Conservation (phyloP, 1,140 invertebrate genomes). For the Holcopasites calliopsidis region DNA sequence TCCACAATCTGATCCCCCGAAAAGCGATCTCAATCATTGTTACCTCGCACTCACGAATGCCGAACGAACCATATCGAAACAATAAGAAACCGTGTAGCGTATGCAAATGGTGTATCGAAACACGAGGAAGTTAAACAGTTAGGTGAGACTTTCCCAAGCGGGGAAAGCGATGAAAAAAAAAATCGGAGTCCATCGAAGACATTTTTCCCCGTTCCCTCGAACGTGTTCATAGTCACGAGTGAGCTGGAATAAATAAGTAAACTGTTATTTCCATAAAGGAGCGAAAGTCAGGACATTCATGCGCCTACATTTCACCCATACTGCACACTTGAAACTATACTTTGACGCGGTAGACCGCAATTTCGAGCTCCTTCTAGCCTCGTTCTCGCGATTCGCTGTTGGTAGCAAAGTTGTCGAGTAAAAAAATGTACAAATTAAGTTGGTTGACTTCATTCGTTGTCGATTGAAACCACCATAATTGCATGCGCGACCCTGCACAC, state of each 20-base stretch:
- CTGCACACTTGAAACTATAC: too few species aligned
- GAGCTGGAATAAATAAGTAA: conserved; percentile 68
- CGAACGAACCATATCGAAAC: not conserved
- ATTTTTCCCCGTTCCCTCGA: conserved; percentile 55
- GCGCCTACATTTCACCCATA: conserved; percentile 26
- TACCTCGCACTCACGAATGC: too few species aligned
- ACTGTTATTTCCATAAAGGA: conserved; percentile 53
- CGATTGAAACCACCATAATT: not conserved
- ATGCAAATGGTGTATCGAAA: not conserved
- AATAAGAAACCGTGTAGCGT: not conserved
- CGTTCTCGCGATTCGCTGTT: conserved; percentile 1
- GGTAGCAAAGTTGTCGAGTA: too few species aligned
- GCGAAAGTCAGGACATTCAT: conserved; percentile 43
- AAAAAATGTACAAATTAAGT: too few species aligned
- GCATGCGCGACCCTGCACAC: not conserved
- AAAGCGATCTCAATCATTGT: too few species aligned
- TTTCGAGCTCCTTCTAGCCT: not conserved
- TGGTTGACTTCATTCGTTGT: too few species aligned
- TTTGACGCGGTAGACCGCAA: conserved; percentile 58
- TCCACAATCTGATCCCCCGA: too few species aligned
- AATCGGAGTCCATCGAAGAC: conserved; percentile 57
- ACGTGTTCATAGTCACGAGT: conserved; percentile 59
- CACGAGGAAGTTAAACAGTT: not conserved
- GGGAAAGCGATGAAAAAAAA: conserved; percentile 68
- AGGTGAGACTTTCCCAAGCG: conserved; percentile 62